Conservation (phyloP, 2,888 invertebrate genomes). For the Nowickia ferox region DNA sequence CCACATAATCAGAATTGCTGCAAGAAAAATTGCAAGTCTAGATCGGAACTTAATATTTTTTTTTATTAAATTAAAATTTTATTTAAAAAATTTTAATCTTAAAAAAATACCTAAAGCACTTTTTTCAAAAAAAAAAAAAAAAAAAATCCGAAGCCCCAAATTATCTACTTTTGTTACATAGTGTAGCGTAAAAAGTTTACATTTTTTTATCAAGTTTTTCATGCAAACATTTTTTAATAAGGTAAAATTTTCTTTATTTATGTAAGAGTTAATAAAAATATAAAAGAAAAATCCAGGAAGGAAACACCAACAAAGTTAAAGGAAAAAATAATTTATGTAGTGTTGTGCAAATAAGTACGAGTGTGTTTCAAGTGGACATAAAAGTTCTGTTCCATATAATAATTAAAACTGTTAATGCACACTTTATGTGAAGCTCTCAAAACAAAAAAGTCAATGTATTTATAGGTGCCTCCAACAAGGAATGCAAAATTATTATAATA, state of each 20-base stretch:
- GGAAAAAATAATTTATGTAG: neutral
- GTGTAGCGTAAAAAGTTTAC: neutral
- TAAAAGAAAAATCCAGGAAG: neutral
- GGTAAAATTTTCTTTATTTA: constrained; percentile 12
- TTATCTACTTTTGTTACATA: neutral
- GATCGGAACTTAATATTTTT: too few relatives aligned
- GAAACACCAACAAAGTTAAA: neutral
- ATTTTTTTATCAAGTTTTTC: constrained; percentile 4
- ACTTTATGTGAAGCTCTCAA: neutral
- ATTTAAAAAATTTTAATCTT: too few relatives aligned
- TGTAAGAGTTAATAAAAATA: constrained; percentile 10
- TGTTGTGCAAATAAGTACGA: constrained; percentile 15
- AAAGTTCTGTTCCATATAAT: constrained; percentile 15
- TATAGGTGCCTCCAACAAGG: neutral
- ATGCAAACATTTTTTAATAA: neutral
- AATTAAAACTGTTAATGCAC: constrained; percentile 38
- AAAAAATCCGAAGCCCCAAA: neutral
- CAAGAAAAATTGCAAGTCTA: too few relatives aligned
- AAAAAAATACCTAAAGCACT: too few relatives aligned
- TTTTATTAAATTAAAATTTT: too few relatives aligned
- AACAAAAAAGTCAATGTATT: constrained; percentile 8
- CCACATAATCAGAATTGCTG: too few relatives aligned
- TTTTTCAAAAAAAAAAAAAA: too few relatives aligned
- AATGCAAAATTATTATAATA: neutral
- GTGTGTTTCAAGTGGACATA: constrained; percentile 39